These are phyloP conservation scores for Parnassius apollo DNA, from an alignment of 2,888 invertebrate genomes.

Conservation along the genomic window DNA sequence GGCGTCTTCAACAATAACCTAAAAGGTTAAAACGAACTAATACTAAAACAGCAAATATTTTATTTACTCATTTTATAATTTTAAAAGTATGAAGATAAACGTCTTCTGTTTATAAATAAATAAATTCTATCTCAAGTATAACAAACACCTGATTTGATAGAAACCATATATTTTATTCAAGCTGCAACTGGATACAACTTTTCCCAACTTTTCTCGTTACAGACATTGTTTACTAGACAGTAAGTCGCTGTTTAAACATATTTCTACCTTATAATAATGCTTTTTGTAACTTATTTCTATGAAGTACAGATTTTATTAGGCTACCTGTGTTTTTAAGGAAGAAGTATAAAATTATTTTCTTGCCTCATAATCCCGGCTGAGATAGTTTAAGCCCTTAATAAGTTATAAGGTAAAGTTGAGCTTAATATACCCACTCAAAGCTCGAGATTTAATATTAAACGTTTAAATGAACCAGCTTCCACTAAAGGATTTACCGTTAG, in stretches of 20 bases:
- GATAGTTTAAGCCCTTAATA: constrained; percentile 22
- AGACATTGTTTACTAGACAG: constrained; percentile 30
- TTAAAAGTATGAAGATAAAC: not conserved
- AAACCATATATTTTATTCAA: constrained; percentile 22
- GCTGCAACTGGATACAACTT: constrained; percentile 32
- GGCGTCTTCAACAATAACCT: too few species aligned
- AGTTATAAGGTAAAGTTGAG: constrained; percentile 19
- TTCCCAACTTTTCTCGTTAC: constrained; percentile 60
- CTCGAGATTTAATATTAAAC: constrained; percentile 23
- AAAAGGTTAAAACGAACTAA: too few species aligned
- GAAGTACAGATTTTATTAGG: not conserved
- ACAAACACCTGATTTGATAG: not conserved
- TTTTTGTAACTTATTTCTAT: not conserved
- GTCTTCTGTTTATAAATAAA: not conserved
- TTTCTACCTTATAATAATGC: constrained; percentile 8
- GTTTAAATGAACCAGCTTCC: constrained; percentile 17
- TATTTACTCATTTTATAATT: not conserved
- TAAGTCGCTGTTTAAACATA: constrained; percentile 10
- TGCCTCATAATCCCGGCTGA: constrained; percentile 17
- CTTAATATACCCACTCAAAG: constrained; percentile 13
- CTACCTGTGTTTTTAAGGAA: not conserved
- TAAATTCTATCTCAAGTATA: too few species aligned
- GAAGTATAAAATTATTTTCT: constrained; percentile 13
- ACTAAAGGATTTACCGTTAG: constrained; percentile 10
- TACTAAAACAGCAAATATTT: too few species aligned